phyloP scores from a whole-genome alignment of 2,797 vertebrate species.

The Aselliscus stoliczkanus region DNA sequence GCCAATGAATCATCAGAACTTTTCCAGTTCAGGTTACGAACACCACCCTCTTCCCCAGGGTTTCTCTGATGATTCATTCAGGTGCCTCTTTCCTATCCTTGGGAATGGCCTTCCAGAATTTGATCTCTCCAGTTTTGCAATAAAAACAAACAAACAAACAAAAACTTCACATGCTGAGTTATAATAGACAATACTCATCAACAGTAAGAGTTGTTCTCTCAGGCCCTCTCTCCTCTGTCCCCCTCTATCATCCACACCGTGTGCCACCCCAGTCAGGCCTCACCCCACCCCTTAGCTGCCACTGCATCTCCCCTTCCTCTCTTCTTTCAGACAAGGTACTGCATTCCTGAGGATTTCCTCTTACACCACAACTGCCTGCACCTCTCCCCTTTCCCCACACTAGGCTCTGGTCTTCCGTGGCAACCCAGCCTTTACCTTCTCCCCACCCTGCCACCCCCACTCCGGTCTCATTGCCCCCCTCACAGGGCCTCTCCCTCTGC shows the following conservation, averaged over 20 bases:
- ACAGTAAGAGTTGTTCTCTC: conserved; percentile 30
- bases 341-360: background rate
- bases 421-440: conserved; percentile 9
- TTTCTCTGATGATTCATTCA: conserved; percentile 59
- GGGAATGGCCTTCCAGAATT: conserved; percentile 54
- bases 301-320: background rate
- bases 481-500: conserved; percentile 49
- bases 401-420: background rate
- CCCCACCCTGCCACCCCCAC: background rate
- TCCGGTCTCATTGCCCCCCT: background rate
- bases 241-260: background rate
- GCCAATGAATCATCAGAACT: background rate
- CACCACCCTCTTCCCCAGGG: background rate
- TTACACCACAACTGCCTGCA: background rate
- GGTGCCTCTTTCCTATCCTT: conserved; percentile 25
- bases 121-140: conserved; percentile 40
- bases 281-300: background rate
- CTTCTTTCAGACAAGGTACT: background rate
- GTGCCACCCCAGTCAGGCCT: background rate
- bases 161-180: conserved; percentile 44
- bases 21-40: conserved; percentile 29
- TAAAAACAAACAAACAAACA: too few relatives aligned
- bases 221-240: background rate
- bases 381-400: background rate
- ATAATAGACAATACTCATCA: conserved; percentile 39